Percentiles rank a stretch among this genome's conserved stretches.
Evolutionary conservation across 2,113 vertebrate genomes (phyloP).

Genomic region (Tachuris rubrigastra): DNA sequence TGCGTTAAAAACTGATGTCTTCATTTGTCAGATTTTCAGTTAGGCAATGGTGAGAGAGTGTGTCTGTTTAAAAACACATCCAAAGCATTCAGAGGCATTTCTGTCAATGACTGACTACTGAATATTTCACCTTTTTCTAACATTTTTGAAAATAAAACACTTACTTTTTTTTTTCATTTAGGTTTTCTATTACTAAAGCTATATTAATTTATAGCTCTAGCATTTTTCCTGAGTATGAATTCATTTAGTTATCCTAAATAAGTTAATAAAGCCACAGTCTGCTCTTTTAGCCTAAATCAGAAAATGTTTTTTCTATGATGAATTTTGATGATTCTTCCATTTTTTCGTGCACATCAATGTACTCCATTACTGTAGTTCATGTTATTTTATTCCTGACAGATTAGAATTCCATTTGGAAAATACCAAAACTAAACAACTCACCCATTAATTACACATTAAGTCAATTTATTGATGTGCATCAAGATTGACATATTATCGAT

Average conservation of each 20-base stretch:
- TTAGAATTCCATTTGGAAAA: neutral
- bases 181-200: neutral
- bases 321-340: neutral
- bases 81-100: neutral
- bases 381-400: neutral
- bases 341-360: neutral
- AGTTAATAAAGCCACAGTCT: neutral
- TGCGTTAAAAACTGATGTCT: neutral
- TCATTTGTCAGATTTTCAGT: neutral
- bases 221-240: neutral
- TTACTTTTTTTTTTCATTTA: neutral
- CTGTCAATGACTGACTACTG: neutral
- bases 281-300: neutral
- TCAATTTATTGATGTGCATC: neutral
- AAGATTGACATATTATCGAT: neutral
- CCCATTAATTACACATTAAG: neutral
- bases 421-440: neutral
- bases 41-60: neutral
- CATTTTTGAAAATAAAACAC: neutral
- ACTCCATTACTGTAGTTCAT: neutral
- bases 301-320: neutral
- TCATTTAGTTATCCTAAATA: neutral
- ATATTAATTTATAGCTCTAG: neutral
- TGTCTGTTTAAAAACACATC: neutral
- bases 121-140: neutral